These are phyloP conservation scores for Caenorhabditis macrosperma DNA, from an alignment of 2,888 invertebrate species.

Conservation along the genomic window DNA sequence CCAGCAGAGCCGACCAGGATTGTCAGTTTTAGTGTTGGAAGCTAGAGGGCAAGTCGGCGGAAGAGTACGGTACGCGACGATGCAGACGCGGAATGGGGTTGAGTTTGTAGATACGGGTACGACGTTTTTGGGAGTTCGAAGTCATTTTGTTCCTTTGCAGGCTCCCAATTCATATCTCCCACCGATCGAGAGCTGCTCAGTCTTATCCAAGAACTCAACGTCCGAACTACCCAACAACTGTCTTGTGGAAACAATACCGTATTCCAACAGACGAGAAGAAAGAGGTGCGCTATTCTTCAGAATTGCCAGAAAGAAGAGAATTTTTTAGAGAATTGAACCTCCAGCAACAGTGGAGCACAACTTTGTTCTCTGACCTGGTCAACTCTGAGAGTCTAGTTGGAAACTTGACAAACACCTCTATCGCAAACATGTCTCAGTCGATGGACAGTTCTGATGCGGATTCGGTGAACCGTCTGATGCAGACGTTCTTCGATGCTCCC, in stretches of 20 bases:
- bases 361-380: slow-evolving; percentile 27
- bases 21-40: slow-evolving; percentile 60
- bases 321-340: slow-evolving; percentile 15
- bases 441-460: slow-evolving; percentile 47
- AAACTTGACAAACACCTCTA: slow-evolving; percentile 41
- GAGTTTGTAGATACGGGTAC: slow-evolving; percentile 61
- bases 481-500: slow-evolving; percentile 72
- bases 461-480: slow-evolving; percentile 63
- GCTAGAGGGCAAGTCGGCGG: slow-evolving; percentile 67
- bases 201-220: slow-evolving; percentile 55
- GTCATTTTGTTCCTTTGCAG: not conserved
- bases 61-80: slow-evolving; percentile 62
- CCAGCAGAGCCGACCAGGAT: slow-evolving; percentile 53
- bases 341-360: slow-evolving; percentile 46
- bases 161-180: slow-evolving; percentile 68
- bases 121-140: not conserved
- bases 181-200: slow-evolving; percentile 58
- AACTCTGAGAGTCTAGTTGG: slow-evolving; percentile 10
- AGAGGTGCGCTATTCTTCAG: slow-evolving; percentile 19
- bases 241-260: slow-evolving; percentile 61
- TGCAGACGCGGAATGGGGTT: slow-evolving; percentile 67
- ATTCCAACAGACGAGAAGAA: slow-evolving; percentile 50
- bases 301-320: too few species aligned
- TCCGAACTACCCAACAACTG: slow-evolving; percentile 49
- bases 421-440: slow-evolving; percentile 33